phyloP scores from a whole-genome alignment of 2,888 invertebrate species.

The Halictus ligatus region DNA sequence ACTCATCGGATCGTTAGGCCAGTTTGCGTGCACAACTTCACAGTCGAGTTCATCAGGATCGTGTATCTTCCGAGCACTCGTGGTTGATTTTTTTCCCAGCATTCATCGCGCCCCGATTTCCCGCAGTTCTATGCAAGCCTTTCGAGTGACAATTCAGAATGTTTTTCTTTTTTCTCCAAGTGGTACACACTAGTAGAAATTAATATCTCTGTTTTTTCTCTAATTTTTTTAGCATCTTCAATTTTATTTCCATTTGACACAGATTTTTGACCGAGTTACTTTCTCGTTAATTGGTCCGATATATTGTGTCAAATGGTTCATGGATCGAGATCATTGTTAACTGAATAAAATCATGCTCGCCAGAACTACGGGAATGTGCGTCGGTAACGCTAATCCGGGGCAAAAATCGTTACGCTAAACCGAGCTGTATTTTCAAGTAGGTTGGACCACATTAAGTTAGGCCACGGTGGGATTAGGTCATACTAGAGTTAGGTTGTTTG shows the following conservation, averaged over 20 bases:
- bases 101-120: background rate
- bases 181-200: background rate
- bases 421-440: background rate
- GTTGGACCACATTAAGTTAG: background rate
- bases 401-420: background rate
- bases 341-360: background rate
- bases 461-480: background rate
- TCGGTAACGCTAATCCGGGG: background rate
- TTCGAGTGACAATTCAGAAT: background rate
- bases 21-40: background rate
- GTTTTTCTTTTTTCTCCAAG: background rate
- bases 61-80: background rate
- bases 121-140: background rate
- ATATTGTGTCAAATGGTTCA: background rate
- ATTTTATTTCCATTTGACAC: background rate
- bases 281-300: background rate
- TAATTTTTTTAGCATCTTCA: background rate
- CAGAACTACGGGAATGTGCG: too few relatives aligned
- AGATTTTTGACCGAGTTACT: background rate
- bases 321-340: too few relatives aligned
- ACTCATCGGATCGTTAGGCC: slow-evolving; percentile 1
- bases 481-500: background rate
- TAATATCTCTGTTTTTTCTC: background rate
- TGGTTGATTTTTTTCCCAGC: background rate
- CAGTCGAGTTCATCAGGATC: slow-evolving; percentile 4